Evolutionary conservation across 2,797 vertebrate genomes (phyloP), one percentile per base, ranked within the genome.

Genomic region (Taeniopygia guttata): DNA sequence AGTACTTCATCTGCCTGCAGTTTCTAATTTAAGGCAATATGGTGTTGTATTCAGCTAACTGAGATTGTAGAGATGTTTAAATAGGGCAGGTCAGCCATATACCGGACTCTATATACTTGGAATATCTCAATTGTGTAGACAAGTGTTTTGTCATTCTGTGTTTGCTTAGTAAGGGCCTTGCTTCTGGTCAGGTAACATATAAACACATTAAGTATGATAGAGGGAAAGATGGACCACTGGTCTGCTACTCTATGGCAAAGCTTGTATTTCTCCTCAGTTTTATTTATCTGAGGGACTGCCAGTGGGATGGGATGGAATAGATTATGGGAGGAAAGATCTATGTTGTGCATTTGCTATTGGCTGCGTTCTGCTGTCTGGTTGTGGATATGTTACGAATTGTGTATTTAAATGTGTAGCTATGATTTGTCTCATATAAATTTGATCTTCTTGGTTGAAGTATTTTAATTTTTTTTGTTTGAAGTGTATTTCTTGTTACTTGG

Each of bases 401-500:
- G 11, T 69, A 40, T 26, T 88, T 83, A 17, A 6, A 48, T 0
- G 2, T 58, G 51, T 56, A 63, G n/a, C 60, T 82, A 16, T 82
- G 55, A 73, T 21, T 93, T 87, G 42, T 56, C 77, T 83, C 21
- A 25, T 76, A 29, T 30, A 84, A 48, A 73, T 63, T 55, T 21
- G 19, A 34, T 76, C 12, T 64, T 74, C 64, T 79, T 75, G 6
- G 13, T 16, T 84, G 55, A 89, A 87, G 7, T 62, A 25, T 49
- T 84, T 78, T 87, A n/a, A n/a, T 48, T 26, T 82, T 38, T 22
- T 93, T 63, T 84, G 42, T 86, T 89, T 92, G 42, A 32, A 84
- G 55, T 46, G 12, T 85, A 46, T 70, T 92, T 94, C 25, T 16
- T 40, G 11, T 81, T 94, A 70, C 49, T 93, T 91, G 84, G 90